These are phyloP conservation scores for Corydoras maculifer DNA, from an alignment of 2,113 vertebrate genomes.

Conservation along the genomic window DNA sequence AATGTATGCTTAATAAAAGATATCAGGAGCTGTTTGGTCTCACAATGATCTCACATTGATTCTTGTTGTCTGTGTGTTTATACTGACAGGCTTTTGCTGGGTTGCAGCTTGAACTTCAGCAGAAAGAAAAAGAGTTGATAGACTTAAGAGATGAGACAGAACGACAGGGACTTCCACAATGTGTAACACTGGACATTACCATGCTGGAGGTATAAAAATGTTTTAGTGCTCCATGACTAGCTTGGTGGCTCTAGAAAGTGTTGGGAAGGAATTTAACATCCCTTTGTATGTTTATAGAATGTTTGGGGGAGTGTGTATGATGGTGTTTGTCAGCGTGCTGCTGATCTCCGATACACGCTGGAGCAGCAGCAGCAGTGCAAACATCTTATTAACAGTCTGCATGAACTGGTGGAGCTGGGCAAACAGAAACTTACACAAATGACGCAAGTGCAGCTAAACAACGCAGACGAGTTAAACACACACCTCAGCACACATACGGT, in stretches of 20 bases:
- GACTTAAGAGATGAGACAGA: conserved; percentile 65
- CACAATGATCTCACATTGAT: neutral
- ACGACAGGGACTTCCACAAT: conserved; percentile 47
- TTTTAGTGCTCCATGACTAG: neutral
- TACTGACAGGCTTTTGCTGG: conserved; percentile 57
- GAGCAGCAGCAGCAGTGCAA: conserved; percentile 62
- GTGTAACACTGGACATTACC: conserved; percentile 64
- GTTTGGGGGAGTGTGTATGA: conserved; percentile 31
- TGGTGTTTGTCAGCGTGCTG: conserved; percentile 38
- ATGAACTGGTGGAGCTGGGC: conserved; percentile 64
- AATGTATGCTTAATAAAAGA: no score
- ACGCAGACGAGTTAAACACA: conserved; percentile 59
- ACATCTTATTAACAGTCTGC: conserved; percentile 60
- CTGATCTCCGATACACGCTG: conserved; percentile 54
- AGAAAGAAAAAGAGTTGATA: conserved; percentile 62
- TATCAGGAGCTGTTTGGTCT: no score
- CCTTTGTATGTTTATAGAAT: neutral
- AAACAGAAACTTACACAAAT: conserved; percentile 57
- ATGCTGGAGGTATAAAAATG: conserved; percentile 26
- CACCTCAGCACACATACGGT: conserved; percentile 73
- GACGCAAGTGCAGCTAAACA: conserved; percentile 48
- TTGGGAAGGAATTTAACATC: neutral
- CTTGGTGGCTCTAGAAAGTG: neutral
- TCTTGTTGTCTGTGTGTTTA: conserved; percentile 4
- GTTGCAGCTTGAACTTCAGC: conserved; percentile 60